phyloP scores from a whole-genome alignment of 1,140 invertebrate genomes.

The Battus philenor region DNA sequence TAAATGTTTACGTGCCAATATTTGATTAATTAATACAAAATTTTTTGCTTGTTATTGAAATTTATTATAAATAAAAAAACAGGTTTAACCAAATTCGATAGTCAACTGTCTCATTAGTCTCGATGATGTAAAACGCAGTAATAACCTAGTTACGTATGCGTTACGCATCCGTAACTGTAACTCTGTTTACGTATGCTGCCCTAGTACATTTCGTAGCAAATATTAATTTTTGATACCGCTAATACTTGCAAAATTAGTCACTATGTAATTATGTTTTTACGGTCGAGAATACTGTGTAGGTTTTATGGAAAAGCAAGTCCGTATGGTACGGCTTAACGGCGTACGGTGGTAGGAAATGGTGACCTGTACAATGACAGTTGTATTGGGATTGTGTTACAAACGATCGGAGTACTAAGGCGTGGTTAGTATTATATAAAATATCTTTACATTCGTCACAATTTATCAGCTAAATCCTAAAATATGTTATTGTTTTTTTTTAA shows the following conservation, averaged over 20 bases:
- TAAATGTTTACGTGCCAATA: no score
- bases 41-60: no score
- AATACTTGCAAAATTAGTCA: constrained; percentile 10
- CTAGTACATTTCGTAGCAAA: constrained; percentile 27
- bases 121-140: constrained; percentile 54
- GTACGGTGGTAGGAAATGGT: constrained; percentile 30
- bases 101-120: constrained; percentile 18
- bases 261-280: constrained; percentile 5
- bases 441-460: no score
- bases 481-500: no score
- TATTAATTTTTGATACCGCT: constrained; percentile 16
- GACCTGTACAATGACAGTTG: constrained; percentile 22
- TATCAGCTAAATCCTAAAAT: no score
- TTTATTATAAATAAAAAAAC: no score
- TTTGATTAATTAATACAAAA: no score
- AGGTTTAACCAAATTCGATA: background rate
- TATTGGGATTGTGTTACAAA: background rate
- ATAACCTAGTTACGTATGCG: constrained; percentile 54
- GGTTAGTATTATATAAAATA: constrained; percentile 20
- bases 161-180: constrained; percentile 54
- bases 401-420: constrained; percentile 30
- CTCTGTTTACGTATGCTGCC: constrained; percentile 39
- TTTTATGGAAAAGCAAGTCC: background rate
- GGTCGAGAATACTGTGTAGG: constrained; percentile 4
- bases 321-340: background rate